Percentiles rank a stretch among this genome's conserved stretches.
These are phyloP conservation scores for Alauda arvensis DNA, from an alignment of 2,797 vertebrate species.

Conservation along the genomic window DNA sequence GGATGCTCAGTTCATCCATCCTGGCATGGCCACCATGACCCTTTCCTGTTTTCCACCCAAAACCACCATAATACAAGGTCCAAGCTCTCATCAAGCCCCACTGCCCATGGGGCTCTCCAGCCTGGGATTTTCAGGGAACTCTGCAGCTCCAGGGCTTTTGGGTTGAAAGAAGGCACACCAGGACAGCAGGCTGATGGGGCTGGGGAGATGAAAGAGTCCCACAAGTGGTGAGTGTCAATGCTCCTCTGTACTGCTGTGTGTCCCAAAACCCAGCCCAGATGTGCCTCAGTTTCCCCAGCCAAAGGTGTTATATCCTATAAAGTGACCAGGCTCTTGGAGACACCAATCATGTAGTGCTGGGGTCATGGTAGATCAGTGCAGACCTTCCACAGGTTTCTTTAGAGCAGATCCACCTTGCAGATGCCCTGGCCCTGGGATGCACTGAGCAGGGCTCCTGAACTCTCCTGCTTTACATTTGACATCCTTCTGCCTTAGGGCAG, in stretches of 20 bases:
- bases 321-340: background rate
- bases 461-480: background rate
- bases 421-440: background rate
- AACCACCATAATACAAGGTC: background rate
- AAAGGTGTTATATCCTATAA: background rate
- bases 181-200: background rate
- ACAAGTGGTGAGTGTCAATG: background rate
- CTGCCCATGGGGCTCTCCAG: accelerated
- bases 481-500: background rate
- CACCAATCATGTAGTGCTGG: accelerated
- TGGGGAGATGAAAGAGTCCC: background rate
- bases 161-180: background rate
- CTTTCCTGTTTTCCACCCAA: background rate
- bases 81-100: background rate
- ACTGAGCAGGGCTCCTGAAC: background rate
- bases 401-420: background rate
- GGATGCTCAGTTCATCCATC: background rate
- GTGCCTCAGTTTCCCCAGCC: background rate
- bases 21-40: accelerated
- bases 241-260: background rate
- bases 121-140: background rate
- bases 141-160: background rate
- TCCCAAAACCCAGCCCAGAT: background rate
- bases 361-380: background rate
- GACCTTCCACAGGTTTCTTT: background rate